Evolutionary conservation across 2,113 vertebrate species (phyloP).

Genomic region (Cyphomyrus discorhynchus): DNA sequence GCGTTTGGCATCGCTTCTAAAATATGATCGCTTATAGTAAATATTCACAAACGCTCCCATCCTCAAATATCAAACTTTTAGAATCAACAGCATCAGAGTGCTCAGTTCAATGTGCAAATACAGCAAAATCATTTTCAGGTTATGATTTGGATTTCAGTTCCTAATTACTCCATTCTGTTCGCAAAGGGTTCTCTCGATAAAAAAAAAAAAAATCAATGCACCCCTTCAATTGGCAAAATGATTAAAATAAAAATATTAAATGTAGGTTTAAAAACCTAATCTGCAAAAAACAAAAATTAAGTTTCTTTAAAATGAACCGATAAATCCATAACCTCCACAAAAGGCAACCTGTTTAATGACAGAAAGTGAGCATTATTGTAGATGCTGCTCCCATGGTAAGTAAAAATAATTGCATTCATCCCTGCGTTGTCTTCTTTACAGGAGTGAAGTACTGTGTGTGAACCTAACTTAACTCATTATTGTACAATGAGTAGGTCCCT

Average conservation of each 20-base stretch:
- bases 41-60: constrained; percentile 6
- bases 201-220: neutral
- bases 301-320: neutral
- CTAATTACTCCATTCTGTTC: neutral
- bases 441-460: neutral
- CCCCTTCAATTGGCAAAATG: neutral
- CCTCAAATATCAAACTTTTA: neutral
- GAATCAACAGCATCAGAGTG: neutral
- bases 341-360: neutral
- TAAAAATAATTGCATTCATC: neutral
- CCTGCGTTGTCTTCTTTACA: neutral
- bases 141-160: neutral
- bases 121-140: neutral
- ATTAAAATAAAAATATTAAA: neutral
- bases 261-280: neutral
- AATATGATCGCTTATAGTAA: neutral
- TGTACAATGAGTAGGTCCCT: neutral
- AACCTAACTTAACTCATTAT: neutral
- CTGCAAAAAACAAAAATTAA: neutral
- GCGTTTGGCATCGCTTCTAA: constrained; percentile 1
- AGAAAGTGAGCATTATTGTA: neutral
- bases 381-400: neutral
- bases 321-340: neutral
- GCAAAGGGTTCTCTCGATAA: neutral
- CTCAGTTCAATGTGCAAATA: constrained; percentile 14